Evolutionary conservation across 2,113 vertebrate genomes (phyloP), one percentile per base, ranked within the genome.

Genomic region (Nothocercus nigrocapillus): DNA sequence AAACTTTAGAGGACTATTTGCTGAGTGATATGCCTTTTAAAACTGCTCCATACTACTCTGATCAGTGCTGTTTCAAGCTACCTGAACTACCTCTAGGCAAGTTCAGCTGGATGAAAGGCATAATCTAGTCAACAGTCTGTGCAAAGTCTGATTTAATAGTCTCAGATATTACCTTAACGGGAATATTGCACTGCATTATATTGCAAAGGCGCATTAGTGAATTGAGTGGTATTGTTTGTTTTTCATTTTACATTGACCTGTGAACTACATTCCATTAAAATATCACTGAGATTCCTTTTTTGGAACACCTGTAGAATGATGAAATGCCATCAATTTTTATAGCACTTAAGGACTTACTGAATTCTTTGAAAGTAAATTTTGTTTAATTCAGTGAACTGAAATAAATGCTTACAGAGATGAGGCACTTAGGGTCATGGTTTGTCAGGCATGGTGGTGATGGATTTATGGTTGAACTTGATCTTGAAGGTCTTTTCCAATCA

Each of bases 381-480:
- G 14, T 88, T 90, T 96, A 58, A 81, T 74, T 91, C 58, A 76
- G 34, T 51, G 28, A 88, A 36, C 9, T 58, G 36, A 96, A 85
- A 44, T 3, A 88, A 84, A 69, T 80, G 12, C 7, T 64, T 83
- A 49, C 45, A 47, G 20, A 47, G 45, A 20, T 47, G 45, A 47
- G 45, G 45, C 19, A 47, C 45, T 47, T 47, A 47, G 45, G 18
- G 18, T 20, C 19, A 20, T 20, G 45, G 45, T 47, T 47, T 47
- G 20, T 18, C 45, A 44, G 44, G 15, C 44, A 44, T 44, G 44
- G 44, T 44, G 44, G 44, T 44, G 15, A 44, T 44, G 44, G 44
- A 15, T 44, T 44, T 44, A 44, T 16, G 44, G 44, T 44, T 44
- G 44, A 44, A 44, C 44, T 44, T 47, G 45, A 47, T 47, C 45